These are phyloP conservation scores for Beroe forskalii DNA, from an alignment of 37 sponge, comb jelly and placozoan genomes.

Conservation along the genomic window DNA sequence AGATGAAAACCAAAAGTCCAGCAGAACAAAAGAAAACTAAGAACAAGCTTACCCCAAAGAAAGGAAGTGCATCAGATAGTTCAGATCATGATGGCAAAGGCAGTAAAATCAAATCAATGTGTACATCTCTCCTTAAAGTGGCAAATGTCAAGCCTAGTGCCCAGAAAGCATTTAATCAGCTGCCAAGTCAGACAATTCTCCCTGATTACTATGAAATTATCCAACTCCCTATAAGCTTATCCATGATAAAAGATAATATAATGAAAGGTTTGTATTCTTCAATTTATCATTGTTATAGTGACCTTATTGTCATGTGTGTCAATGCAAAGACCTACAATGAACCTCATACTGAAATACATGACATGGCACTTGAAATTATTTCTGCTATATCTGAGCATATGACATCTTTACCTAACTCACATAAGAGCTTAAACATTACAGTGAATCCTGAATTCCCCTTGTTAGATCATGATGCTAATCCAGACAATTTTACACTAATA, in stretches of 20 bases:
- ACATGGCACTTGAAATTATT: not conserved
- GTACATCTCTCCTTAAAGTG: slow-evolving; percentile 14
- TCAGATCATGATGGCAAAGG: not conserved
- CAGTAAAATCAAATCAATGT: not conserved
- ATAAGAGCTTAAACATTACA: not conserved
- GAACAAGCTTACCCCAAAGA: slow-evolving; percentile 4
- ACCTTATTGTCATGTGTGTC: slow-evolving; percentile 18
- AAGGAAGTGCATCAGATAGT: not conserved
- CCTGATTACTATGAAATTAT: slow-evolving; percentile 59
- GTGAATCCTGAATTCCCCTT: not conserved
- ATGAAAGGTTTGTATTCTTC: not conserved
- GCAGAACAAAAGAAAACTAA: not conserved
- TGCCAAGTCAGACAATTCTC: not conserved
- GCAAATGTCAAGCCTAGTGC: not conserved
- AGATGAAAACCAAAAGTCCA: not conserved
- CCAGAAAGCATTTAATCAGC: not conserved
- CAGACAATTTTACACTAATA: not conserved
- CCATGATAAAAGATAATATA: not conserved
- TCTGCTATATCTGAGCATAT: not conserved
- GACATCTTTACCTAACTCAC: not conserved
- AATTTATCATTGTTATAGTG: slow-evolving; percentile 25
- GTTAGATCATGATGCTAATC: not conserved
- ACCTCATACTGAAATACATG: slow-evolving; percentile 14
- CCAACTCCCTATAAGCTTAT: slow-evolving; percentile 22
- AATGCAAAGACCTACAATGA: slow-evolving; percentile 57